Conservation (phyloP, 2,113 vertebrate genomes). For the Corydoras maculifer region DNA sequence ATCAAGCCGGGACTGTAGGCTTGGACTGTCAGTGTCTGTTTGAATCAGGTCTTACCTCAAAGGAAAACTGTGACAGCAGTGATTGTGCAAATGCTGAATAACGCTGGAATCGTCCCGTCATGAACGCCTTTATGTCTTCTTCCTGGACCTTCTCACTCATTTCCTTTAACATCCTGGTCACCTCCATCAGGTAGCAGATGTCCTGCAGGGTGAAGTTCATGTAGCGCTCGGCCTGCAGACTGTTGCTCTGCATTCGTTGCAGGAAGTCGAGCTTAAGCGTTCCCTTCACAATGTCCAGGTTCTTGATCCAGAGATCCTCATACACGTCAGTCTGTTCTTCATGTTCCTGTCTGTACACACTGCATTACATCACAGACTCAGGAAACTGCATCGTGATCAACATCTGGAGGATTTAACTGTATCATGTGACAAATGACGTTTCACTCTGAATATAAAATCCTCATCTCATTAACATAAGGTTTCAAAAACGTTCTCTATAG, state of each 20-base stretch:
- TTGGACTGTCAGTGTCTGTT: too few relatives aligned
- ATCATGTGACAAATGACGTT: too few relatives aligned
- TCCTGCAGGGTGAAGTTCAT: constrained; percentile 39
- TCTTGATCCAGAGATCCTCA: constrained; percentile 32
- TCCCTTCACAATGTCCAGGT: constrained; percentile 19
- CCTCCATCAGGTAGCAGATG: constrained; percentile 23
- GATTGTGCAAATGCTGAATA: constrained; percentile 7
- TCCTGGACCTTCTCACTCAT: constrained; percentile 6
- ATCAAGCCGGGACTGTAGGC: too few relatives aligned
- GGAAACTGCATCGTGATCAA: too few relatives aligned
- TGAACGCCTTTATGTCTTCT: constrained; percentile 16
- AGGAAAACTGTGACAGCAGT: constrained; percentile 6
- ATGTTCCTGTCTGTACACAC: too few relatives aligned
- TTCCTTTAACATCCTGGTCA: constrained; percentile 32
- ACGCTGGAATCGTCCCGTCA: constrained; percentile 12
- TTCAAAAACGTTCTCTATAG: too few relatives aligned
- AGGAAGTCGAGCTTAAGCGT: constrained; percentile 21
- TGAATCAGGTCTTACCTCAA: constrained; percentile 28
- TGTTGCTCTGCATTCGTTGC: constrained; percentile 30
- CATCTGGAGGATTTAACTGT: too few relatives aligned
- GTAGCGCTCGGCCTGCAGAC: constrained; percentile 32
- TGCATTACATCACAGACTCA: too few relatives aligned
- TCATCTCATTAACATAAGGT: too few relatives aligned
- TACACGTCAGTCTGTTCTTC: constrained; percentile 30
- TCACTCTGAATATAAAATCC: too few relatives aligned